phyloP scores from a whole-genome alignment of 2,113 vertebrate genomes.

The Nothoprocta pentlandii region DNA sequence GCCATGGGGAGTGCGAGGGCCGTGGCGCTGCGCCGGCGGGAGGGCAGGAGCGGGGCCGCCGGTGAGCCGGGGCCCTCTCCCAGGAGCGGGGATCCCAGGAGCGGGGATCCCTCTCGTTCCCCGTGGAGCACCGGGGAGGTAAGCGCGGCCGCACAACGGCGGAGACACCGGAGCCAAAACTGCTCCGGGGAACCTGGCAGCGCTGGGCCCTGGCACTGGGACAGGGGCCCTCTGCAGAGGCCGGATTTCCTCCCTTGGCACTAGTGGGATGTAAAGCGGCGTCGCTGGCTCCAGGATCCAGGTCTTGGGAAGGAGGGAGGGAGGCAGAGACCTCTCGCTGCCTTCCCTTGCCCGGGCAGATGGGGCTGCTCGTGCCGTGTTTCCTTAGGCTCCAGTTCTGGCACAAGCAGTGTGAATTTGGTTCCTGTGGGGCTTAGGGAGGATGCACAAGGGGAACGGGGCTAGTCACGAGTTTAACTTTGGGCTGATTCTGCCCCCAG shows the following conservation, averaged over 20 bases:
- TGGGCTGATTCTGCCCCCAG: neutral
- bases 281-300: neutral
- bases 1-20: neutral
- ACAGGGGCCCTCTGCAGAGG: neutral
- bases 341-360: neutral
- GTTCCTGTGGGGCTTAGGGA: neutral
- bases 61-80: neutral
- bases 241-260: neutral
- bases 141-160: neutral
- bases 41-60: neutral
- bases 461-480: neutral
- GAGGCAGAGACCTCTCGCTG: neutral
- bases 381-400: neutral
- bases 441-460: too few relatives aligned
- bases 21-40: accelerated
- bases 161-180: neutral
- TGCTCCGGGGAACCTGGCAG: too few relatives aligned
- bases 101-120: accelerated
- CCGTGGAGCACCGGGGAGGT: constrained; percentile 61
- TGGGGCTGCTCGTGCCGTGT: too few relatives aligned
- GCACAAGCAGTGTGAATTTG: neutral
- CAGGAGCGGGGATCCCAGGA: neutral
- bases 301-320: neutral
- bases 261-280: neutral
- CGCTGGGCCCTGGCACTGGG: neutral